Evolutionary conservation across 37 sponge, comb jelly and placozoan genomes (phyloP).

Genomic region (Halichondria panicea): DNA sequence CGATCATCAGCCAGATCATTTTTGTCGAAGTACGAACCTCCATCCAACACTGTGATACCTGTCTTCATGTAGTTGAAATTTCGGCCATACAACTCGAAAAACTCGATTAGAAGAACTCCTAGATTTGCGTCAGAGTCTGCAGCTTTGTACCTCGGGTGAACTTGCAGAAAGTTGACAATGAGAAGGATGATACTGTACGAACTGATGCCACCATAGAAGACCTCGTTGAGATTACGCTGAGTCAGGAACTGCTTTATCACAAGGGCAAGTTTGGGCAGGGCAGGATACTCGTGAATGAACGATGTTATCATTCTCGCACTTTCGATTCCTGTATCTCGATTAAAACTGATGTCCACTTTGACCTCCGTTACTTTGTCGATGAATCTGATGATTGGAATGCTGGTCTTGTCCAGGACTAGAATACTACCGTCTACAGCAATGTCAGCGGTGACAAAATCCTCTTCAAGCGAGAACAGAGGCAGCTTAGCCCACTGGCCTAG

Average conservation of each 20-base stretch:
- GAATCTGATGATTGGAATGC: conserved; percentile 91
- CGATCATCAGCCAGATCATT: conserved; percentile 32
- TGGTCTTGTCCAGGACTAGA: conserved; percentile 86
- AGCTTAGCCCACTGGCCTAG: conserved; percentile 69
- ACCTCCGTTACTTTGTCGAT: conserved; percentile 80
- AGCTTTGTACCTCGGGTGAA: conserved; percentile 67
- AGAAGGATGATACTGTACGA: conserved; percentile 93
- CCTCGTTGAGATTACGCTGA: conserved; percentile 89
- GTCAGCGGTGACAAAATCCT: conserved; percentile 44
- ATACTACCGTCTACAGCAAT: conserved; percentile 75
- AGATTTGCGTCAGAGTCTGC: conserved; percentile 75
- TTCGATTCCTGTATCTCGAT: conserved; percentile 65
- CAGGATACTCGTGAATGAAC: conserved; percentile 73
- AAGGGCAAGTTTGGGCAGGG: conserved; percentile 77
- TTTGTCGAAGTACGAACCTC: conserved; percentile 90
- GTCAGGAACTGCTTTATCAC: conserved; percentile 95
- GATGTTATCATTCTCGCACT: conserved; percentile 65
- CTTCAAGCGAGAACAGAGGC: conserved; percentile 78
- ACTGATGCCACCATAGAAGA: conserved; percentile 92
- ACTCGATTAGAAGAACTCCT: conserved; percentile 94
- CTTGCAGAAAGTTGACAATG: conserved; percentile 90
- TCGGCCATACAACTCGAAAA: conserved; percentile 96
- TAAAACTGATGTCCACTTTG: conserved; percentile 94
- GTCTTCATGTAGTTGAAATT: conserved; percentile 89
- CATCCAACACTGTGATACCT: conserved; percentile 71